Conservation (phyloP, 2,797 vertebrate species). For the Chelmon rostratus region DNA sequence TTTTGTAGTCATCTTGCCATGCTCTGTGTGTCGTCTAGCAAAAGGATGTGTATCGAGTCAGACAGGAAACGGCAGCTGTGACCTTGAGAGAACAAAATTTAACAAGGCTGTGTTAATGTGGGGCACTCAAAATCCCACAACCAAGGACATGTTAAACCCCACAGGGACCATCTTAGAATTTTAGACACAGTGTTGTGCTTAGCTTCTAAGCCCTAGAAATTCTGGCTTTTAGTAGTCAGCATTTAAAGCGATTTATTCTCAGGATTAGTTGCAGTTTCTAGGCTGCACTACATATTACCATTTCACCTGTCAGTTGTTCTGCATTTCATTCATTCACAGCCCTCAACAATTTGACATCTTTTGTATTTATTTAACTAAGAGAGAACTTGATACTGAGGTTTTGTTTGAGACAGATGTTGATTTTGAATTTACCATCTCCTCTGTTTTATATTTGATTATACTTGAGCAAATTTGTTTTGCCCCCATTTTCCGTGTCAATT, state of each 20-base stretch:
- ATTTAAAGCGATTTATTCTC: not conserved
- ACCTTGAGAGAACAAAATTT: slow-evolving; percentile 71
- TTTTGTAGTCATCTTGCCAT: slow-evolving; percentile 18
- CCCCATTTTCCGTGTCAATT: slow-evolving; percentile 2
- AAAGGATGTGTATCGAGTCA: slow-evolving; percentile 47
- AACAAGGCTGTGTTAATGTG: slow-evolving; percentile 57
- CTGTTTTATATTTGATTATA: slow-evolving; percentile 15
- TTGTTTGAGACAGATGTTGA: not conserved
- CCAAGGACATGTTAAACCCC: slow-evolving; percentile 28
- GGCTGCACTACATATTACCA: not conserved
- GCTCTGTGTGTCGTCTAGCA: slow-evolving; percentile 13
- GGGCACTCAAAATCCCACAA: slow-evolving; percentile 41
- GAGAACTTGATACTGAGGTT: not conserved
- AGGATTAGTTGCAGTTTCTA: not conserved
- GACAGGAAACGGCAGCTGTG: slow-evolving; percentile 76
- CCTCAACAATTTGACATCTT: not conserved
- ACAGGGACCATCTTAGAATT: not conserved
- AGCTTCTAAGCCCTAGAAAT: not conserved
- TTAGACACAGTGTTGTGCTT: not conserved
- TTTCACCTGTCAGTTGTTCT: not conserved
- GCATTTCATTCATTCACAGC: not conserved
- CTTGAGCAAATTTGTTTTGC: slow-evolving; percentile 1
- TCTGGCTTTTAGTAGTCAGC: not conserved
- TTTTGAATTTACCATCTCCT: not conserved
- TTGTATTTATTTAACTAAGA: not conserved